These are phyloP conservation scores for Oryctolagus cuniculus DNA, from an alignment of 2,113 vertebrate genomes.

Conservation along the genomic window DNA sequence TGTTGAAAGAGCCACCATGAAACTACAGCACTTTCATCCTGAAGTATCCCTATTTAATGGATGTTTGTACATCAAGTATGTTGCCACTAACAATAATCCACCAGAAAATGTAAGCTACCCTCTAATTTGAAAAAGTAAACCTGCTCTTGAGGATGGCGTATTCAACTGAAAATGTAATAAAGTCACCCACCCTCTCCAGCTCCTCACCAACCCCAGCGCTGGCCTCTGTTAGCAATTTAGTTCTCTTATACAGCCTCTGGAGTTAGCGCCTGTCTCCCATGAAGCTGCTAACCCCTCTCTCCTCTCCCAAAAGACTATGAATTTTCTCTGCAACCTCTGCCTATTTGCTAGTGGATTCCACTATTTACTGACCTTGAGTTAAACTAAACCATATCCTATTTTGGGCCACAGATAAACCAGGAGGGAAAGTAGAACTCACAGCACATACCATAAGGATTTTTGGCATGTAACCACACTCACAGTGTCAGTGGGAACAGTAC, in stretches of 20 bases:
- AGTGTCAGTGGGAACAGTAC: not conserved
- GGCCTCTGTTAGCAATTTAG: not conserved
- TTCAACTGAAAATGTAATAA: conserved; percentile 23
- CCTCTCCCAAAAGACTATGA: not conserved
- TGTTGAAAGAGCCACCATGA: conserved; percentile 14
- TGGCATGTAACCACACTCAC: not conserved
- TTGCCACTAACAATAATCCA: not conserved
- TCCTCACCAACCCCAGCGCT: not conserved
- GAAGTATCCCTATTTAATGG: not conserved
- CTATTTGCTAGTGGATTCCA: conserved; percentile 26
- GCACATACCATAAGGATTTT: not conserved
- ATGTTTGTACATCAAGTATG: not conserved
- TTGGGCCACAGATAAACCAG: not conserved
- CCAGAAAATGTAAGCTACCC: not conserved
- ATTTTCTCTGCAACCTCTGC: not conserved
- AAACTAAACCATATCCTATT: conserved; percentile 57
- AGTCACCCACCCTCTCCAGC: not conserved
- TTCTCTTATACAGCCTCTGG: not conserved
- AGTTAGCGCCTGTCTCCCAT: not conserved
- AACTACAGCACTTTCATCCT: conserved; percentile 21
- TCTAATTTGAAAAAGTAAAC: conserved; percentile 53
- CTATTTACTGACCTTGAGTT: conserved; percentile 58
- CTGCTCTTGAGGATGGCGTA: not conserved
- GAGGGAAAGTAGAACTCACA: not conserved
- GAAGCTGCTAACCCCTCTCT: not conserved